These are phyloP conservation scores for Notodonta dromedarius DNA, from an alignment of 2,888 invertebrate genomes.

Conservation along the genomic window DNA sequence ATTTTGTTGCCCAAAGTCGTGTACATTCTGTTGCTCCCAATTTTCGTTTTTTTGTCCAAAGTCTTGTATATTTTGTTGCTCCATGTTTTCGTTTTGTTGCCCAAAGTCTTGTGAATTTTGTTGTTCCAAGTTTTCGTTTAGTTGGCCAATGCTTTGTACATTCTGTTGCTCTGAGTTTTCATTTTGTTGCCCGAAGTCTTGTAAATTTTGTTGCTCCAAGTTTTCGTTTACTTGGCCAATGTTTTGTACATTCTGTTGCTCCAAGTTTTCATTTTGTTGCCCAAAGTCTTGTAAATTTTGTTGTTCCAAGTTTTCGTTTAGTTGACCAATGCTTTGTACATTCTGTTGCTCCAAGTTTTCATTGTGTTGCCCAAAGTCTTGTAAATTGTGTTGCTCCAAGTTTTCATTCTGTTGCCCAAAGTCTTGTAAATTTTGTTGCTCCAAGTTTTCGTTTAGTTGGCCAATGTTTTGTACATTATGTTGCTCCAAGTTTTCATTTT, in stretches of 20 bases:
- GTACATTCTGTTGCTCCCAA: constrained; percentile 12
- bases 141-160: constrained; percentile 14
- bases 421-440: constrained; percentile 13
- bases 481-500: constrained; percentile 19
- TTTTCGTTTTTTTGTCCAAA: constrained; percentile 22
- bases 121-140: constrained; percentile 15
- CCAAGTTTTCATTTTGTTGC: constrained; percentile 9
- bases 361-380: constrained; percentile 23
- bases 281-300: constrained; percentile 13
- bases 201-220: constrained; percentile 5
- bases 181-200: constrained; percentile 4
- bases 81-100: constrained; percentile 6
- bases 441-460: constrained; percentile 10
- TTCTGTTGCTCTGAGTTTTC: constrained; percentile 12
- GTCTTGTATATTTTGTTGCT: constrained; percentile 15
- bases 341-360: constrained; percentile 15
- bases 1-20: constrained; percentile 8
- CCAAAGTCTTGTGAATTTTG: constrained; percentile 14
- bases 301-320: constrained; percentile 7
- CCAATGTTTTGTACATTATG: constrained; percentile 9
- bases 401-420: constrained; percentile 12
- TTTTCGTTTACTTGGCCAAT: constrained; percentile 10
- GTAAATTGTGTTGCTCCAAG: constrained; percentile 19
- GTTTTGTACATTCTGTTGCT: constrained; percentile 12
- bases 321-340: constrained; percentile 10